Conservation (phyloP, 2,888 invertebrate genomes). For the Diachrysia chrysitis region DNA sequence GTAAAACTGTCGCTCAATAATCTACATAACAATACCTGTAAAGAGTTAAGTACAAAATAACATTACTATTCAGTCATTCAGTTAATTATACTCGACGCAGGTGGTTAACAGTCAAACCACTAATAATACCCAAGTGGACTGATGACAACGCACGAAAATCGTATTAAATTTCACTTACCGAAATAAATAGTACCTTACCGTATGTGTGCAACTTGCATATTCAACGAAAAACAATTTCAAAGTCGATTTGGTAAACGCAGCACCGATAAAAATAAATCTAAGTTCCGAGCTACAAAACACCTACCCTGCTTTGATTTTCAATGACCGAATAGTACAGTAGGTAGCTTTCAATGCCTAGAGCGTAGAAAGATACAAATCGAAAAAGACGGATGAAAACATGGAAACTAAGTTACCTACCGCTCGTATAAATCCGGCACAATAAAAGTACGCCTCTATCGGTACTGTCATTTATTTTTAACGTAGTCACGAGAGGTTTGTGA, state of each 20-base stretch:
- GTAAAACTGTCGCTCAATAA: constrained; percentile 12
- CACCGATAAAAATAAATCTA: constrained; percentile 43
- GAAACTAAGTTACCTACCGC: constrained; percentile 68
- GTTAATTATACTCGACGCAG: constrained; percentile 9
- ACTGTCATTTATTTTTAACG: constrained; percentile 70
- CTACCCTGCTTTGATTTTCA: constrained; percentile 56
- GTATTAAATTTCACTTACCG: constrained; percentile 13
- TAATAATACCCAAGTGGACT: constrained; percentile 8
- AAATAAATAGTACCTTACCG: constrained; percentile 3
- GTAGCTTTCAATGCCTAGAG: constrained; percentile 60
- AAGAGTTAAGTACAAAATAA: constrained; percentile 3
- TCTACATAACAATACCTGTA: not conserved
- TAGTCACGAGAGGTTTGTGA: constrained; percentile 60
- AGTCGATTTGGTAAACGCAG: constrained; percentile 35
- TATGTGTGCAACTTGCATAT: constrained; percentile 16
- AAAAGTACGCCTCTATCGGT: constrained; percentile 62
- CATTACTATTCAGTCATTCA: constrained; percentile 6
- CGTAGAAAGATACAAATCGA: constrained; percentile 65
- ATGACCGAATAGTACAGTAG: constrained; percentile 50
- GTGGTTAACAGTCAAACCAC: constrained; percentile 12
- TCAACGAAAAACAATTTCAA: constrained; percentile 35
- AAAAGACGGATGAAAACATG: constrained; percentile 64
- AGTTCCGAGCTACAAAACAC: constrained; percentile 44
- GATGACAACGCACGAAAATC: constrained; percentile 7
- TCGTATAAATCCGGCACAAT: constrained; percentile 70